phyloP scores from a whole-genome alignment of 2,888 invertebrate genomes.

The Lagria hirta region DNA sequence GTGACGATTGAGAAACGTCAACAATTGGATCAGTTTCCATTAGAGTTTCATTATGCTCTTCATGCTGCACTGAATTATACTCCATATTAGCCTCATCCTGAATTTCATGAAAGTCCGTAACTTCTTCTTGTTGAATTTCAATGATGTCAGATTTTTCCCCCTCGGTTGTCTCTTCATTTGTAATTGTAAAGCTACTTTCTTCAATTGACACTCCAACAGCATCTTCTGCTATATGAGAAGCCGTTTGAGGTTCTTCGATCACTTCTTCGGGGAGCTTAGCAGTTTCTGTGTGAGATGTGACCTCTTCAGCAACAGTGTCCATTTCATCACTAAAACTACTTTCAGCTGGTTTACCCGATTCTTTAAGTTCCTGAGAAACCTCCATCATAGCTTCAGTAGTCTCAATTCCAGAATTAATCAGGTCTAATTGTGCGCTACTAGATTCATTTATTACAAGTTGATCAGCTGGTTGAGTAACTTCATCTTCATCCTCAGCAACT shows the following conservation, averaged over 20 bases:
- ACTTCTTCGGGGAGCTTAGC: background rate
- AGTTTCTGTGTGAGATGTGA: background rate
- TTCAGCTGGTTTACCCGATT: no score
- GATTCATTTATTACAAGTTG: constrained; percentile 1
- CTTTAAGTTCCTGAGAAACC: background rate
- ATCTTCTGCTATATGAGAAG: background rate
- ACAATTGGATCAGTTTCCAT: background rate
- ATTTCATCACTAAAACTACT: background rate
- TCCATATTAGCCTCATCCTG: no score
- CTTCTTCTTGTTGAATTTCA: no score
- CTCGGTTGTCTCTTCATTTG: background rate
- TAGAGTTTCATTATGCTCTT: background rate
- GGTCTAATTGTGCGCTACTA: no score
- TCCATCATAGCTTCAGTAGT: background rate
- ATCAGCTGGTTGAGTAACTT: constrained; percentile 4
- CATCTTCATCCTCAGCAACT: constrained; percentile 12
- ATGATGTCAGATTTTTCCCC: background rate
- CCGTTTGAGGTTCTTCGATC: background rate
- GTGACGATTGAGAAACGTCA: background rate
- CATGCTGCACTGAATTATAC: background rate
- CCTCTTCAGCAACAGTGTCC: constrained; percentile 3
- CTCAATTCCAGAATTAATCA: background rate
- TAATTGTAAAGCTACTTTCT: constrained; percentile 9
- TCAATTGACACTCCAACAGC: background rate
- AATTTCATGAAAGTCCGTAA: no score